Percentiles rank a stretch among this genome's conserved stretches.
These are phyloP conservation scores for Epistrophella euchroma DNA, from an alignment of 2,888 invertebrate species.

Conservation along the genomic window DNA sequence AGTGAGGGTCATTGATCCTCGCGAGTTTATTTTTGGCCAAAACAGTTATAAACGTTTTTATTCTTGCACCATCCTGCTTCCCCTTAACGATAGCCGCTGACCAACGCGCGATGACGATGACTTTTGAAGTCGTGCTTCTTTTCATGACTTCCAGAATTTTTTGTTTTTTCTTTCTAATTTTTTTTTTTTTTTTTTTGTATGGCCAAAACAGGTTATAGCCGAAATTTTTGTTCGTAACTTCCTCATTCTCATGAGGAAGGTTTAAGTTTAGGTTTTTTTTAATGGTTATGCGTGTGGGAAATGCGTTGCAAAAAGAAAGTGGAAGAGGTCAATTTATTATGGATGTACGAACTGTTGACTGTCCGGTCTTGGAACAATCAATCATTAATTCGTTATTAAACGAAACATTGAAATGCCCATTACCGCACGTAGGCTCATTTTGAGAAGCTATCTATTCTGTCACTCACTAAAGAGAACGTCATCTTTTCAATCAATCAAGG, in stretches of 20 bases:
- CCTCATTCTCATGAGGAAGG: conserved; percentile 54
- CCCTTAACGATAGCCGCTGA: conserved; percentile 11
- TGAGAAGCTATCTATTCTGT: conserved; percentile 6
- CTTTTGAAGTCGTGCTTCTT: conserved; percentile 46
- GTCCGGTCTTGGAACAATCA: background rate
- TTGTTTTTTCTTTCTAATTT: background rate
- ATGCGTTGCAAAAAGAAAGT: conserved; percentile 61
- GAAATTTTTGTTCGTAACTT: conserved; percentile 51
- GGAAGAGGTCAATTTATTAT: conserved; percentile 6
- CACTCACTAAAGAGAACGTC: background rate
- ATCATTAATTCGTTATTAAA: conserved; percentile 18
- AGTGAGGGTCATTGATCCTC: conserved; percentile 68
- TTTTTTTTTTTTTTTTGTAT: background rate
- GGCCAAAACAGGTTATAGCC: conserved; percentile 65
- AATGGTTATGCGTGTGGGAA: conserved; percentile 13
- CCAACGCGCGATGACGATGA: conserved; percentile 13
- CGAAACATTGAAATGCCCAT: background rate
- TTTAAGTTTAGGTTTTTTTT: background rate
- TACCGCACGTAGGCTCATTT: background rate
- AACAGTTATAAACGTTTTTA: conserved; percentile 76
- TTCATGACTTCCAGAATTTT: conserved; percentile 48
- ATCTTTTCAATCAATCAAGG: conserved; percentile 11
- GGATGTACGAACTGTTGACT: background rate
- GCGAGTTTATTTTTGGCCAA: conserved; percentile 70
- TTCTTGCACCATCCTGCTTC: conserved; percentile 49